Evolutionary conservation across 2,888 invertebrate species (phyloP), one percentile per base, ranked within the genome.

Genomic region (Tiliacea aurago): DNA sequence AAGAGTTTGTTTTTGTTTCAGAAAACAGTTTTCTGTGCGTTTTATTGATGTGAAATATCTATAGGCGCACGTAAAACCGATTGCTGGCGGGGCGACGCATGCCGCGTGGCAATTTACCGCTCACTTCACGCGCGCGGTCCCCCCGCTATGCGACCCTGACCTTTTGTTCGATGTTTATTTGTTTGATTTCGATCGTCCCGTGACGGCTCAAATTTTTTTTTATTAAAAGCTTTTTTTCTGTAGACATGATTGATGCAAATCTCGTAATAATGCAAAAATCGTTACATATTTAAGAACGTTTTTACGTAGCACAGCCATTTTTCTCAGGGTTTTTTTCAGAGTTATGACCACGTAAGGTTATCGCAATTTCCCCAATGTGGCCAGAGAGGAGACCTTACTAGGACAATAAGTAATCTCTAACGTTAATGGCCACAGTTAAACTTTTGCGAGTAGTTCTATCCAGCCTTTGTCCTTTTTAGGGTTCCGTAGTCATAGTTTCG

Each of bases 351-450:
- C 51, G 43, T 45, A 68, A 61, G 73, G 67, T 73, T 70, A 74
- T 74, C 76, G 75, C 58, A 70, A 79, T 83, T 81, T 76, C 72
- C 75, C 55, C 78, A 67, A 82, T 78, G 81, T 78, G 71, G 72
- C 77, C 55, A 69, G 71, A 85, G 70, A 67, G 70, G 63, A 73
- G 73, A 70, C 76, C 77, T 88, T 80, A 87, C 85, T 87, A 85
- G 84, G 63, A 28, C 85, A 66, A 88, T 88, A 89, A 89, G 88
- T 89, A 87, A 87, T 86, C 64, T 78, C 66, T 66, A 81, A 88
- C 87, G 81, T 86, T 87, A 89, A 89, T 87, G 85, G 84, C 67
- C 69, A 84, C 82, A 87, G 72, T 87, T 84, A 89, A 89, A 86
- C 71, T 83, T 66, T 79, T 56, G 33, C 59, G 70, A 72, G 65